Conservation (phyloP, 2,888 invertebrate species). For the Synergus itoensis region DNA sequence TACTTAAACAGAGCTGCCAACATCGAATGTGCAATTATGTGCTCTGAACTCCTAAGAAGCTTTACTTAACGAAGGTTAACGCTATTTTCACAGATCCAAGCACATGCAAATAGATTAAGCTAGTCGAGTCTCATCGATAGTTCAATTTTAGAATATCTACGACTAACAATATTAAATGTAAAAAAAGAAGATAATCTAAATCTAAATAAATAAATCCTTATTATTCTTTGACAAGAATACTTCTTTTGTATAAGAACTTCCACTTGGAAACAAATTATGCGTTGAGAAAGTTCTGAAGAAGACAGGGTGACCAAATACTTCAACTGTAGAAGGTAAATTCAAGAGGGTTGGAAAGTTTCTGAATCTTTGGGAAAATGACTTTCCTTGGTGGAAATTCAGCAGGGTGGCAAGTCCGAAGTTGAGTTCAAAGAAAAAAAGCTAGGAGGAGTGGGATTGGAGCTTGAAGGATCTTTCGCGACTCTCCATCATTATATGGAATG, state of each 20-base stretch:
- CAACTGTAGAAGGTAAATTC: conserved; percentile 26
- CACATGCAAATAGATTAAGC: neutral
- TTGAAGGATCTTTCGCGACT: conserved; percentile 1
- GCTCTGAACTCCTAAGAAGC: conserved; percentile 8
- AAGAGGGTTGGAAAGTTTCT: conserved; percentile 16
- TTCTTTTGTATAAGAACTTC: conserved; percentile 10
- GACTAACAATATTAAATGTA: no score
- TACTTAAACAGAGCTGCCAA: conserved; percentile 16
- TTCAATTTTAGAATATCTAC: no score
- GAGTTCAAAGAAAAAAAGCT: neutral
- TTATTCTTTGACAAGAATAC: neutral
- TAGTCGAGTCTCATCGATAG: no score
- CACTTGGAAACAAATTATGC: conserved; percentile 9
- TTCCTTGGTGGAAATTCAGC: neutral
- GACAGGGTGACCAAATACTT: conserved; percentile 14
- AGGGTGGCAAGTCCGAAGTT: neutral
- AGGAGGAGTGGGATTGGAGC: neutral
- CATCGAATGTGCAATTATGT: conserved; percentile 1
- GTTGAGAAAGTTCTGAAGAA: conserved; percentile 12
- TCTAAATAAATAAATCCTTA: no score
- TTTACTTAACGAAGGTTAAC: conserved; percentile 12
- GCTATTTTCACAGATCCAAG: conserved; percentile 1
- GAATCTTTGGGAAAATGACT: conserved; percentile 22
- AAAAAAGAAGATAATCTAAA: no score
- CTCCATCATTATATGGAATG: conserved; percentile 12